Evolutionary conservation across 2,113 vertebrate species (phyloP).

Genomic region (Podocnemis expansa): DNA sequence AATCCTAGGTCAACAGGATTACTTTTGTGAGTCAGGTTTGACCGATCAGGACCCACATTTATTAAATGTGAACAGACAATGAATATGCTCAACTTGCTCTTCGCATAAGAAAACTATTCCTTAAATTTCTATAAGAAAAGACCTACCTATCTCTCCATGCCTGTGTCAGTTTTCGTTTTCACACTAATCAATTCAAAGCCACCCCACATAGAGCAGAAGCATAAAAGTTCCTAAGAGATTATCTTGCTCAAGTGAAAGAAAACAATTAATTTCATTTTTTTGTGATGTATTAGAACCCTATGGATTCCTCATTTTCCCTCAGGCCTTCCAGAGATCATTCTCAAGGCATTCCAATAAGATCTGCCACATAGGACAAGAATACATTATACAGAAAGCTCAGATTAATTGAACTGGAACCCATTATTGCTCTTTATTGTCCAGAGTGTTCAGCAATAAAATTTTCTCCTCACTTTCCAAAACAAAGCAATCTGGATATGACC

Average conservation of each 20-base stretch:
- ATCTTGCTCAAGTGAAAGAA: not conserved
- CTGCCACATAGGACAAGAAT: not conserved
- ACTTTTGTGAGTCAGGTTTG: not conserved
- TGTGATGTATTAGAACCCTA: not conserved
- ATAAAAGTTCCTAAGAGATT: not conserved
- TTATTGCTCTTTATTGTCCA: not conserved
- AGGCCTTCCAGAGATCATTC: not conserved
- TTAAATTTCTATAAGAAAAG: not conserved
- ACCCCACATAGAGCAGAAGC: no score
- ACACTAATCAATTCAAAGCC: not conserved
- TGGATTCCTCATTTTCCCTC: not conserved
- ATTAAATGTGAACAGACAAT: not conserved
- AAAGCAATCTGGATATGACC: not conserved
- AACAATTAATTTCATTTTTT: not conserved
- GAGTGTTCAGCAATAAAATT: not conserved
- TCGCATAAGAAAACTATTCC: not conserved
- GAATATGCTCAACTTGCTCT: not conserved
- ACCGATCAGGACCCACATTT: not conserved
- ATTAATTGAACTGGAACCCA: not conserved
- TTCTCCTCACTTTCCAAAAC: rapidly evolving
- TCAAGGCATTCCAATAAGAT: not conserved
- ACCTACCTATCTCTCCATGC: not conserved
- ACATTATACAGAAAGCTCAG: not conserved
- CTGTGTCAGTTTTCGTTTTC: not conserved
- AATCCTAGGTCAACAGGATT: not conserved